phyloP scores from a whole-genome alignment of 2,113 vertebrate species.

The Oryzias melastigma region DNA sequence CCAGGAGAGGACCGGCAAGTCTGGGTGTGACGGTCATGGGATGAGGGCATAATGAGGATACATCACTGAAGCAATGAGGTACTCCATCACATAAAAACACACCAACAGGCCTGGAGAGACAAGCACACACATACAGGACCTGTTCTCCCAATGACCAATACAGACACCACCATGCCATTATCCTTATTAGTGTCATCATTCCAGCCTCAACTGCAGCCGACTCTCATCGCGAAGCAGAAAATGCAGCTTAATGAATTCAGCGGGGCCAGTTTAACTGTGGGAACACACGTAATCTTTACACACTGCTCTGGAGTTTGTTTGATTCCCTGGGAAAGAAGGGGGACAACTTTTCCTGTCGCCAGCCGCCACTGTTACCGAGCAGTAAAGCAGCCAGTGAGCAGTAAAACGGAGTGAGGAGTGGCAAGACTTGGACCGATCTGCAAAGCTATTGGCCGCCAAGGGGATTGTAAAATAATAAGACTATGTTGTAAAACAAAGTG shows the following conservation, averaged over 20 bases:
- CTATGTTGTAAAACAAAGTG: conserved; percentile 72
- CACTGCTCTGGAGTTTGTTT: conserved; percentile 18
- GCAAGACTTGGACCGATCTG: conserved; percentile 69
- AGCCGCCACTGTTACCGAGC: conserved; percentile 44
- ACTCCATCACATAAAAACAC: conserved; percentile 44
- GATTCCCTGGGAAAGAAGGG: conserved; percentile 61
- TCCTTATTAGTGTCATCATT: conserved; percentile 28
- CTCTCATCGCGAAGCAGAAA: conserved; percentile 21
- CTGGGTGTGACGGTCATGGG: conserved; percentile 61
- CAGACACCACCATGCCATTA: conserved; percentile 9
- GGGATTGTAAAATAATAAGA: conserved; percentile 73
- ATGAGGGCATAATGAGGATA: conserved; percentile 72
- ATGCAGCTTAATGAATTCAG: conserved; percentile 14
- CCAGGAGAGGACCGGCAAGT: conserved; percentile 39
- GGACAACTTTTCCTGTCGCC: conserved; percentile 60
- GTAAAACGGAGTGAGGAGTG: conserved; percentile 77
- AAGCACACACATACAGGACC: background rate
- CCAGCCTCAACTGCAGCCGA: conserved; percentile 5
- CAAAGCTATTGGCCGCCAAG: conserved; percentile 63
- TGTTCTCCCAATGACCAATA: conserved; percentile 16
- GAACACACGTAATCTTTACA: conserved; percentile 29
- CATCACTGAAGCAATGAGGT: conserved; percentile 70
- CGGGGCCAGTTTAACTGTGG: conserved; percentile 41
- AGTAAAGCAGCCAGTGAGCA: conserved; percentile 66
- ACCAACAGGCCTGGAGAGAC: conserved; percentile 8